These are phyloP conservation scores for Drosophila santomea DNA, from an alignment of 1,140 invertebrate genomes.

Conservation along the genomic window DNA sequence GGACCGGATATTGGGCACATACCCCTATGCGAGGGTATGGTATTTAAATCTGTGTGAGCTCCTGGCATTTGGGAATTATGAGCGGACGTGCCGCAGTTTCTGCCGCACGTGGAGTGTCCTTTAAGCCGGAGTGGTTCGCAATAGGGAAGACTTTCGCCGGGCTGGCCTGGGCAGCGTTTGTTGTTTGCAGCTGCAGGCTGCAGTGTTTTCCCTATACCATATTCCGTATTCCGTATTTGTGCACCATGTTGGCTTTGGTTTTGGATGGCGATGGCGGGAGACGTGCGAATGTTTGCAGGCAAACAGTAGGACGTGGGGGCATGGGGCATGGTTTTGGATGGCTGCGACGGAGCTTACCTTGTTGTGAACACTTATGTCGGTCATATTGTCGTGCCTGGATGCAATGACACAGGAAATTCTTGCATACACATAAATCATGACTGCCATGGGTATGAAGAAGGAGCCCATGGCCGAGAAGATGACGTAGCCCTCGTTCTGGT, in stretches of 20 bases:
- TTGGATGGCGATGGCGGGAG: background rate
- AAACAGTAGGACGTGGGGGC: too few species aligned
- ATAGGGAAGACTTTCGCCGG: slow-evolving; percentile 31
- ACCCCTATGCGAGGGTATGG: slow-evolving; percentile 28
- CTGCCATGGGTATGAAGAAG: slow-evolving; percentile 95
- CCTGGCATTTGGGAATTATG: slow-evolving; percentile 56
- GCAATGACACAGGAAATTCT: slow-evolving; percentile 94
- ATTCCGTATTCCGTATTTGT: slow-evolving; percentile 41
- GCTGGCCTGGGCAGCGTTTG: slow-evolving; percentile 8
- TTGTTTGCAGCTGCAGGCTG: background rate
- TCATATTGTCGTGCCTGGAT: slow-evolving; percentile 87
- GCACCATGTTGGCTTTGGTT: slow-evolving; percentile 17
- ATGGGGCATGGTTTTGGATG: background rate
- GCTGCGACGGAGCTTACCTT: slow-evolving; percentile 65
- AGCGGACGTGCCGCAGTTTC: slow-evolving; percentile 44
- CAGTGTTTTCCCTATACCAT: slow-evolving; percentile 4
- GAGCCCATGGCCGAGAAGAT: slow-evolving; percentile 95
- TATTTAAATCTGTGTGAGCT: slow-evolving; percentile 60
- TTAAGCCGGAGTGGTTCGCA: slow-evolving; percentile 14
- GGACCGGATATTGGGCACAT: slow-evolving; percentile 15
- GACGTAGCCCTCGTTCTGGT: slow-evolving; percentile 94
- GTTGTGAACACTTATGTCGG: slow-evolving; percentile 84
- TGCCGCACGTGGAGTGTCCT: slow-evolving; percentile 36
- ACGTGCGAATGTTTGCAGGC: background rate
- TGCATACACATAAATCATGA: slow-evolving; percentile 96